A percentile compares a stretch with the other conserved stretches of the same genome.
phyloP scores from a whole-genome alignment of 2,113 vertebrate genomes.

The Limanda limanda region DNA sequence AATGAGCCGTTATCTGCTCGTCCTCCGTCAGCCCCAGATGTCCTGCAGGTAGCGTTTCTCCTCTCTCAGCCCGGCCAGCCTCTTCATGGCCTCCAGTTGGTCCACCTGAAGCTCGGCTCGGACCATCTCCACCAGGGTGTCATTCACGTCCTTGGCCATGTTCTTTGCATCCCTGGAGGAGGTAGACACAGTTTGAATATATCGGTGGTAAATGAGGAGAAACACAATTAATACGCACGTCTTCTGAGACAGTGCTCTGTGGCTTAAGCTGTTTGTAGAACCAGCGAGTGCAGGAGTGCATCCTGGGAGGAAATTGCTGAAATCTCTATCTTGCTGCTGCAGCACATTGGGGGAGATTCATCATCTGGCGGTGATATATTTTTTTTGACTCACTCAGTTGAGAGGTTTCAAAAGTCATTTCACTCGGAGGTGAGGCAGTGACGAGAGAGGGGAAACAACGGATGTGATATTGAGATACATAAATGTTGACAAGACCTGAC shows the following conservation, averaged over 20 bases:
- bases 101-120: slow-evolving; percentile 82
- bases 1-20: slow-evolving; percentile 62
- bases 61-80: slow-evolving; percentile 87
- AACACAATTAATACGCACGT: not conserved
- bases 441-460: slow-evolving; percentile 20
- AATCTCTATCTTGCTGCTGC: slow-evolving; percentile 50
- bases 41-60: slow-evolving; percentile 93
- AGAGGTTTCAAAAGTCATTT: slow-evolving; percentile 46
- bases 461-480: slow-evolving; percentile 4
- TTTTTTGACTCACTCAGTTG: slow-evolving; percentile 19
- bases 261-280: slow-evolving; percentile 16
- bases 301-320: slow-evolving; percentile 48
- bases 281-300: slow-evolving; percentile 1
- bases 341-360: slow-evolving; percentile 46
- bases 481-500: slow-evolving; percentile 14
- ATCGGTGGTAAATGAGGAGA: not conserved
- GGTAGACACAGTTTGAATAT: not conserved
- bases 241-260: not conserved
- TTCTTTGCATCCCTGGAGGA: slow-evolving; percentile 91
- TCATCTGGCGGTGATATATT: slow-evolving; percentile 29
- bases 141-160: slow-evolving; percentile 93
- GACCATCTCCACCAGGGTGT: slow-evolving; percentile 87
- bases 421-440: slow-evolving; percentile 31
- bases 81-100: slow-evolving; percentile 90
- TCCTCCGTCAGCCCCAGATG: slow-evolving; percentile 92